A percentile compares a stretch with the other conserved stretches of the same genome.
These are phyloP conservation scores for Acanthornis magna DNA, from an alignment of 2,797 vertebrate species.

Conservation along the genomic window DNA sequence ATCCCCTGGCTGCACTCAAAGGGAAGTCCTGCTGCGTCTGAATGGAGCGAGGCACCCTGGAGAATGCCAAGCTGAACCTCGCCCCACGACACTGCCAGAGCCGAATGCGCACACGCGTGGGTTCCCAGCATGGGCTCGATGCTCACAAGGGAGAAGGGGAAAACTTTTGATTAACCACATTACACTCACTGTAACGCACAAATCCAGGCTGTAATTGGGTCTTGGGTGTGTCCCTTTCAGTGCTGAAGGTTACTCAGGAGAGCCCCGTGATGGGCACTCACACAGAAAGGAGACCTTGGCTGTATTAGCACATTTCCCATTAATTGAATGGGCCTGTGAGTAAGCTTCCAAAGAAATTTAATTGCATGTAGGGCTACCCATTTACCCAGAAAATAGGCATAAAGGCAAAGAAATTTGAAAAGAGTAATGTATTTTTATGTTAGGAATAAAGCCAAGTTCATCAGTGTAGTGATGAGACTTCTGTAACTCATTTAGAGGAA, in stretches of 20 bases:
- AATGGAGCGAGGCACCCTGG: accelerated
- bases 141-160: background rate
- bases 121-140: accelerated
- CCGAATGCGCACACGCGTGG: accelerated
- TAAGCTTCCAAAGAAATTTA: constrained; percentile 4
- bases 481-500: background rate
- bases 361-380: background rate
- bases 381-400: constrained; percentile 15
- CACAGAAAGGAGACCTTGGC: background rate
- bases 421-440: background rate
- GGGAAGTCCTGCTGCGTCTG: background rate
- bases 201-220: background rate
- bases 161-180: background rate
- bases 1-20: background rate
- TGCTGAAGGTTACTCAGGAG: background rate
- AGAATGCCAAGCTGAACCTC: background rate
- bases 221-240: background rate
- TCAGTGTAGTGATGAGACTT: constrained; percentile 8
- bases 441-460: constrained; percentile 37
- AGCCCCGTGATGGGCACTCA: accelerated
- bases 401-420: constrained; percentile 13
- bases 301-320: background rate
- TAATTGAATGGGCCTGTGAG: background rate
- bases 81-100: accelerated
- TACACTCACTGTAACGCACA: background rate